A percentile compares a stretch with the other conserved stretches of the same genome.
Conservation (phyloP, 1,140 invertebrate genomes). For the Eumeta japonica region DNA sequence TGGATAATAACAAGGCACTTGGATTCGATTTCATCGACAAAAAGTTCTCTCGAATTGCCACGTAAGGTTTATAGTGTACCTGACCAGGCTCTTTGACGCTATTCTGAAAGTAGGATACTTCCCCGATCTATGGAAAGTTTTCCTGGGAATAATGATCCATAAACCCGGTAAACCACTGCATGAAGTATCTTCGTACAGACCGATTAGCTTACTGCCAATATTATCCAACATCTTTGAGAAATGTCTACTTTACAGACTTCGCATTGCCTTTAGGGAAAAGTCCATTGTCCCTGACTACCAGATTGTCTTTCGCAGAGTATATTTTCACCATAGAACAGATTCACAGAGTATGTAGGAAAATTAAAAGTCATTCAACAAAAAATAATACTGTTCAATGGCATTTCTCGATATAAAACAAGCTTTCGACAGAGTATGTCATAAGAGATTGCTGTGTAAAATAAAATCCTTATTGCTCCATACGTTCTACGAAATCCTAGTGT, state of each 20-base stretch:
- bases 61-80: conserved; percentile 8
- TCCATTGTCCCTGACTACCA: conserved; percentile 5
- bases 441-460: no score
- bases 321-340: no score
- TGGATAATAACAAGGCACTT: no score
- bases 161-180: conserved; percentile 9
- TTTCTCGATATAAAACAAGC: conserved; percentile 20
- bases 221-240: conserved; percentile 11
- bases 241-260: conserved; percentile 6
- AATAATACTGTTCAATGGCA: conserved; percentile 9
- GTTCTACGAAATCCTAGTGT: conserved; percentile 5
- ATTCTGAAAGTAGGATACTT: no score
- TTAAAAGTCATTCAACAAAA: background rate
- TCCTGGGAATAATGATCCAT: conserved; percentile 11
- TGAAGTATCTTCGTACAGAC: no score
- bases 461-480: conserved; percentile 1
- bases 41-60: conserved; percentile 12
- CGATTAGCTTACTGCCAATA: conserved; percentile 11
- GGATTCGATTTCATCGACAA: conserved; percentile 12
- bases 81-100: conserved; percentile 11
- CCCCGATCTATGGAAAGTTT: conserved; percentile 15
- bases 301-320: conserved; percentile 5
- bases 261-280: background rate
- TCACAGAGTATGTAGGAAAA: no score
- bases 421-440: conserved; percentile 23